phyloP scores from a whole-genome alignment of 64 coral and sea anemone species.

The Stichodactyla helianthus region DNA sequence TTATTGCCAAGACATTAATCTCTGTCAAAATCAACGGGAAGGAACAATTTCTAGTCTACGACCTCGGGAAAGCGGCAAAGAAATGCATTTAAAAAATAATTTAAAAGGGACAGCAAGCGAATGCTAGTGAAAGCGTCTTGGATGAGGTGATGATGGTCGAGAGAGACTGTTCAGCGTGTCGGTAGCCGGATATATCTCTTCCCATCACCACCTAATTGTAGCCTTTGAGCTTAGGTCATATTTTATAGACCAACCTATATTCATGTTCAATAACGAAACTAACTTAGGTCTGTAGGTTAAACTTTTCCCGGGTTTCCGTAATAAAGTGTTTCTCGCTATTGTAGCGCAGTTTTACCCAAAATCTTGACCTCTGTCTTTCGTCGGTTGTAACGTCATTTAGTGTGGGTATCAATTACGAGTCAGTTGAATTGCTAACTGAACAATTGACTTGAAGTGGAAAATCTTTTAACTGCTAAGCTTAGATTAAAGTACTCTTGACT shows the following conservation, averaged over 20 bases:
- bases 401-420: not conserved
- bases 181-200: not conserved
- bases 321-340: not conserved
- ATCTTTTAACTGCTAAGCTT: not conserved
- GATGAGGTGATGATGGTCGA: constrained; percentile 15
- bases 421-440: not conserved
- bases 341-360: not conserved
- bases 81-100: not conserved
- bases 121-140: not conserved
- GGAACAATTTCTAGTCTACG: not conserved
- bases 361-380: not conserved
- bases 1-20: not conserved
- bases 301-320: not conserved
- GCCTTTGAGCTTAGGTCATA: not conserved
- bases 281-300: not conserved
- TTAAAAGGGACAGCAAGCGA: not conserved
- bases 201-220: not conserved
- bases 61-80: not conserved
- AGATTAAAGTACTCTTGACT: not conserved
- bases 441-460: not conserved
- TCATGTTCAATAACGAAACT: not conserved
- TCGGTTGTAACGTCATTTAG: not conserved
- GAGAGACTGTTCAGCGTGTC: not conserved
- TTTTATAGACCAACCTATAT: not conserved
- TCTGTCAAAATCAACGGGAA: not conserved